Evolutionary conservation across 2,888 invertebrate genomes (phyloP), one percentile per base, ranked within the genome.

Genomic region (Harpalus rufipes): DNA sequence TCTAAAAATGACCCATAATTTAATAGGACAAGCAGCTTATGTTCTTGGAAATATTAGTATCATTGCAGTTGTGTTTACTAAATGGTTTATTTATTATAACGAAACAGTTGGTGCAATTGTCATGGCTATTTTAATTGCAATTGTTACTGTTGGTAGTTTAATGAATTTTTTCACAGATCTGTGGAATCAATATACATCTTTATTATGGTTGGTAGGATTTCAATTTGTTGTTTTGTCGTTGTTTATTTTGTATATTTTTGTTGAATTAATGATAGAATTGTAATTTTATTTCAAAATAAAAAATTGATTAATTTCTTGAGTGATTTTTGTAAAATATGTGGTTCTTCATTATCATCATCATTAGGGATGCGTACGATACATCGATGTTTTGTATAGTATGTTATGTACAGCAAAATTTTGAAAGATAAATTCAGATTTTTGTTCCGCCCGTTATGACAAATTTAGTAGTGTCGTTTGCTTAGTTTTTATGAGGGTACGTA

Each of bases 41-140:
- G 87, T 88, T 16, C 87, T 90, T 5, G 90, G 90, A 14, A 88
- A 90, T 16, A 86, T 89, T 2, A 89, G 90, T 86, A 87, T 90
- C 3, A 88, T 88, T 86, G 88, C 86, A 82, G 89, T 88, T n/a
- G 89, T 86, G 79, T 89, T 88, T 85, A 90, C 89, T 6, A 74
- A 87, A 44, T 90, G 89, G 88, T 90, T 90, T 86, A 81, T 86
- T 10, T 89, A 82, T 87, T 89, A 88, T 72, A 88, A 89, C 4
- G 86, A 86, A 7, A 86, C 85, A 72, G 87, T 86, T 59, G 88
- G 89, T 1, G 87, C 89, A 87, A 80, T 88, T 58, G 86, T 87
- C 16, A 89, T 89, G 12, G 86, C 89, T 10, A 86, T 89, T 58
- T 87, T 88, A 12, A 89, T 89, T 4, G 86, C 88, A 56, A 79